These are phyloP conservation scores for Drosophila affinis DNA, from an alignment of 2,888 invertebrate genomes.

Conservation along the genomic window DNA sequence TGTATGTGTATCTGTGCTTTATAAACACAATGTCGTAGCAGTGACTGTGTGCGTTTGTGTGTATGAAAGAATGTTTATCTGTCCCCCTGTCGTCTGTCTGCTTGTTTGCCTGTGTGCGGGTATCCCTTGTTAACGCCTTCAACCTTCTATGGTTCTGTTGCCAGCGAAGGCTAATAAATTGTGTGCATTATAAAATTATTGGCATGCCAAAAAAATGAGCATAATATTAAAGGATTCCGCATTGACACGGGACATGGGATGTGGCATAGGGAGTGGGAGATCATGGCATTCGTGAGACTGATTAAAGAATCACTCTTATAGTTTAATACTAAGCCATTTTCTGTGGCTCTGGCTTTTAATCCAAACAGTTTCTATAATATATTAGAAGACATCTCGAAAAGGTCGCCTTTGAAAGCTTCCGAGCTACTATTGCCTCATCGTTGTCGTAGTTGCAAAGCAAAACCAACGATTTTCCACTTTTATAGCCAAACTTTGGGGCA, in stretches of 20 bases:
- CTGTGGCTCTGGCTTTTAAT: too few relatives aligned
- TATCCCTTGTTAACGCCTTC: conserved; percentile 39
- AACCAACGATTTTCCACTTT: not conserved
- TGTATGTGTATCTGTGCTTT: conserved; percentile 49
- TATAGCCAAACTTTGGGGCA: not conserved
- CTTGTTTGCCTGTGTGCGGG: conserved; percentile 7
- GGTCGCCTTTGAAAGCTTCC: too few relatives aligned
- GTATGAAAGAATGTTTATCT: too few relatives aligned
- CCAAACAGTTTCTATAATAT: too few relatives aligned
- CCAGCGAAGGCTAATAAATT: conserved; percentile 51
- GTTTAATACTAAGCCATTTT: too few relatives aligned
- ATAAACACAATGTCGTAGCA: conserved; percentile 68
- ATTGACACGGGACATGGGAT: conserved; percentile 37
- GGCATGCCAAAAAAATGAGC: conserved; percentile 47
- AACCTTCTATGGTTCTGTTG: conserved; percentile 28
- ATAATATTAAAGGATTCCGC: conserved; percentile 10
- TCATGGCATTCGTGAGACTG: too few relatives aligned
- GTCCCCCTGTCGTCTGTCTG: too few relatives aligned
- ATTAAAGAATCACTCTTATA: too few relatives aligned
- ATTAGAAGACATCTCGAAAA: too few relatives aligned
- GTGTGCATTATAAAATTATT: conserved; percentile 60
- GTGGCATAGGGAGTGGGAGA: conserved; percentile 3
- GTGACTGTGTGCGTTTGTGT: conserved; percentile 30
- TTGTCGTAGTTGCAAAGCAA: too few relatives aligned
- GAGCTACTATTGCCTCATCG: too few relatives aligned